A percentile compares a stretch with the other conserved stretches of the same genome.
phyloP scores from a whole-genome alignment of 53 echinoderm and acorn worm genomes.

The Paracentrotus lividus region DNA sequence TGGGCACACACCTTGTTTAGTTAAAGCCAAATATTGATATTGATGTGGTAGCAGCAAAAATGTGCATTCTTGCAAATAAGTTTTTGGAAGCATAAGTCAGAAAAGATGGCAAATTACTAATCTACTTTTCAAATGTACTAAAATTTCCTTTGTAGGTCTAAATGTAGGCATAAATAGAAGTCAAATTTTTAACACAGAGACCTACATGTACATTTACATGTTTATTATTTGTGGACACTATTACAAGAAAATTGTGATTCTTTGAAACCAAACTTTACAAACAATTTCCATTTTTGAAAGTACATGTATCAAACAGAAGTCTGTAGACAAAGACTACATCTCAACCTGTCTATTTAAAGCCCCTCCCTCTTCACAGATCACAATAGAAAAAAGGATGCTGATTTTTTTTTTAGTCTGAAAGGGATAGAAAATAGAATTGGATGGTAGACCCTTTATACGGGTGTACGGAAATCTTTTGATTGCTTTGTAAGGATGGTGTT shows the following conservation, averaged over 20 bases:
- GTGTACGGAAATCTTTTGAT: not conserved
- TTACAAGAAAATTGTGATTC: not conserved
- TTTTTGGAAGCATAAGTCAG: not conserved
- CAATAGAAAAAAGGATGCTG: conserved; percentile 4
- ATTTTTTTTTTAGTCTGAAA: conserved; percentile 12
- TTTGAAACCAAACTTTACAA: not conserved
- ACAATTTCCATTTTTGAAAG: not conserved
- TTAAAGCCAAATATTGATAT: not conserved
- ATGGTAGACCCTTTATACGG: conserved; percentile 1
- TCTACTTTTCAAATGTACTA: no score
- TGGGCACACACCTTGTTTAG: not conserved
- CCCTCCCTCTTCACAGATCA: not conserved
- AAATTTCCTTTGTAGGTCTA: no score
- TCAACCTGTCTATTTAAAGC: not conserved
- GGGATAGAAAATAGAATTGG: not conserved
- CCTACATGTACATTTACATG: not conserved
- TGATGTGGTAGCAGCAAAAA: not conserved
- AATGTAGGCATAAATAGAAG: no score
- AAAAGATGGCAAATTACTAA: not conserved
- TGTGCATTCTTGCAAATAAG: not conserved
- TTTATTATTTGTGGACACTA: no score
- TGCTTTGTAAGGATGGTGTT: conserved; percentile 29
- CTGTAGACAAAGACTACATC: not conserved
- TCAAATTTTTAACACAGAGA: no score
- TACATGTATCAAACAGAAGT: not conserved